Conservation (phyloP, 2,797 vertebrate species). For the Prunella strophiata region DNA sequence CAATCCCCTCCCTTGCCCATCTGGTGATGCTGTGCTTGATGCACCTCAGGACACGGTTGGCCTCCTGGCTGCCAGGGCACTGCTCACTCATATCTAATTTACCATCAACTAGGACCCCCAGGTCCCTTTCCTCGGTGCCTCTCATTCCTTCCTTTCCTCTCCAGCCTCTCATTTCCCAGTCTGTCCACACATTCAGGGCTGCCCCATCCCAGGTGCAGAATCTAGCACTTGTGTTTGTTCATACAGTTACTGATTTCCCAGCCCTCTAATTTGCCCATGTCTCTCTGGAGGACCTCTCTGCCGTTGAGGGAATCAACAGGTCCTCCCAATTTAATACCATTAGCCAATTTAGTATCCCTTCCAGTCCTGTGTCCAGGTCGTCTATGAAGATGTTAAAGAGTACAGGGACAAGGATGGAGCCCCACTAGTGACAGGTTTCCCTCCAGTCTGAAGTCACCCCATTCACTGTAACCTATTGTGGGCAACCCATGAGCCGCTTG, state of each 20-base stretch:
- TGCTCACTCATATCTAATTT: background rate
- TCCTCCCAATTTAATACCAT: background rate
- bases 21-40: background rate
- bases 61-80: background rate
- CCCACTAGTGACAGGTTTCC: background rate
- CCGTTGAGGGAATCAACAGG: background rate
- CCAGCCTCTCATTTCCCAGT: background rate
- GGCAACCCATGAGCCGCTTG: background rate
- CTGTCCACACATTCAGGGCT: background rate
- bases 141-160: background rate
- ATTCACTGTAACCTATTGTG: background rate
- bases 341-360: background rate
- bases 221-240: background rate
- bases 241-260: background rate
- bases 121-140: background rate
- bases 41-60: accelerated
- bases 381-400: background rate
- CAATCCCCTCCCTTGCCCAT: background rate
- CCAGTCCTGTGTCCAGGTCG: background rate
- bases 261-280: background rate
- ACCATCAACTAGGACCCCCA: background rate
- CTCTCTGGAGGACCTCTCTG: background rate
- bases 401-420: background rate
- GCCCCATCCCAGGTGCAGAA: background rate
- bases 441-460: background rate